phyloP scores from a whole-genome alignment of 2,113 vertebrate genomes.

The Anoura caudifer region DNA sequence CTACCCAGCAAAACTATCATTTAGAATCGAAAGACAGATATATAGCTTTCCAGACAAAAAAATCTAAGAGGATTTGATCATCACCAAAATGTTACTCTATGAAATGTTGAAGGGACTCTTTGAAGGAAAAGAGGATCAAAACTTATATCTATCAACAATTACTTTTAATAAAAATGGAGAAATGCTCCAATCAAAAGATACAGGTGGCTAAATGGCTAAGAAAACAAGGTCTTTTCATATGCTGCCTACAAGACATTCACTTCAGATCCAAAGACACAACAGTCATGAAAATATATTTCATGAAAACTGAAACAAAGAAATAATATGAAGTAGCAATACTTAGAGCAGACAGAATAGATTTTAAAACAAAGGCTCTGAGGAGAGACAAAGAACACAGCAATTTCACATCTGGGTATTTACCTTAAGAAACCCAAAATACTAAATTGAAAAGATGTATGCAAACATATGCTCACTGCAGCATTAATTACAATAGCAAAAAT shows the following conservation, averaged over 20 bases:
- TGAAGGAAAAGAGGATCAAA: background rate
- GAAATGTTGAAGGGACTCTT: background rate
- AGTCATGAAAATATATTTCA: background rate
- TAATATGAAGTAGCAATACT: background rate
- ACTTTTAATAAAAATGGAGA: too few species aligned
- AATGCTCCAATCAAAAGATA: too few species aligned
- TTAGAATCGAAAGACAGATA: background rate
- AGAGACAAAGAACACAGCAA: background rate
- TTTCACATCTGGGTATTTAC: background rate
- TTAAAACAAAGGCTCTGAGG: background rate
- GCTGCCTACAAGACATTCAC: background rate
- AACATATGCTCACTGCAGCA: background rate
- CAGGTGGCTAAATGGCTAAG: background rate
- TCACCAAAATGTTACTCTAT: background rate
- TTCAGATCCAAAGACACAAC: background rate
- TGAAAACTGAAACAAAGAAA: background rate
- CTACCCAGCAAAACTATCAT: background rate
- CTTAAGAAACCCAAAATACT: background rate
- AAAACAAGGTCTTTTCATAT: background rate
- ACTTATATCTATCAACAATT: background rate
- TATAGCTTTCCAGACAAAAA: background rate
- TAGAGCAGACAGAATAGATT: background rate
- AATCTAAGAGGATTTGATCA: background rate
- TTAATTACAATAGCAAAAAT: background rate
- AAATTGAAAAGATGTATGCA: background rate